Percentiles rank a stretch among this genome's conserved stretches.
These are phyloP conservation scores for Marmota flaviventris DNA, from an alignment of 2,113 vertebrate genomes.

Conservation along the genomic window DNA sequence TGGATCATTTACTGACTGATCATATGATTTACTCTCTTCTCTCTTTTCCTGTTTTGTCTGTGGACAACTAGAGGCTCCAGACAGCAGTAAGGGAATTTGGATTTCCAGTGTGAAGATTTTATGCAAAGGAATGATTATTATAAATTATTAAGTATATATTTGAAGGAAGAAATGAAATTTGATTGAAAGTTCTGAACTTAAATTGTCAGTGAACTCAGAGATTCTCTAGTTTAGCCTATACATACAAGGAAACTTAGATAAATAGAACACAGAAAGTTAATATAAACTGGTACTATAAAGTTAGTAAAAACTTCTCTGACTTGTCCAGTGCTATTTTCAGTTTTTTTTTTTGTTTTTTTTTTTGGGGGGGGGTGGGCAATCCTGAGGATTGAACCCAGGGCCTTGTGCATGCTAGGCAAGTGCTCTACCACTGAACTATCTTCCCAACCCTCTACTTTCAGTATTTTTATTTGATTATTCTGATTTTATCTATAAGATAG, in stretches of 20 bases:
- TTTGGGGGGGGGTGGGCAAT: too few species aligned
- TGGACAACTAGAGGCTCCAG: neutral
- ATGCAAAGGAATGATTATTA: slow-evolving; percentile 34
- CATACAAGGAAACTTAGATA: neutral
- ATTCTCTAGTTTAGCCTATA: neutral
- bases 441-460: neutral
- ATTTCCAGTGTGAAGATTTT: slow-evolving; percentile 37
- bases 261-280: slow-evolving; percentile 16
- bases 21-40: neutral
- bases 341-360: neutral
- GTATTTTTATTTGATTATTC: slow-evolving; percentile 48
- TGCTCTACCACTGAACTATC: too few species aligned
- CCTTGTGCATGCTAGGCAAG: too few species aligned
- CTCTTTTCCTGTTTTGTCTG: neutral
- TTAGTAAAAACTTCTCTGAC: neutral
- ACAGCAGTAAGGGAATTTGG: neutral
- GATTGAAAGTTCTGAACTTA: slow-evolving; percentile 32
- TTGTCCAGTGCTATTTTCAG: neutral
- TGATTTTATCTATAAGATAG: neutral
- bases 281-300: neutral
- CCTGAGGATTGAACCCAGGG: too few species aligned
- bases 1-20: neutral
- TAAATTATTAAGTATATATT: neutral
- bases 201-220: neutral
- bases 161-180: slow-evolving; percentile 65